phyloP scores from a whole-genome alignment of 2,113 vertebrate genomes.

The Labeo catla region DNA sequence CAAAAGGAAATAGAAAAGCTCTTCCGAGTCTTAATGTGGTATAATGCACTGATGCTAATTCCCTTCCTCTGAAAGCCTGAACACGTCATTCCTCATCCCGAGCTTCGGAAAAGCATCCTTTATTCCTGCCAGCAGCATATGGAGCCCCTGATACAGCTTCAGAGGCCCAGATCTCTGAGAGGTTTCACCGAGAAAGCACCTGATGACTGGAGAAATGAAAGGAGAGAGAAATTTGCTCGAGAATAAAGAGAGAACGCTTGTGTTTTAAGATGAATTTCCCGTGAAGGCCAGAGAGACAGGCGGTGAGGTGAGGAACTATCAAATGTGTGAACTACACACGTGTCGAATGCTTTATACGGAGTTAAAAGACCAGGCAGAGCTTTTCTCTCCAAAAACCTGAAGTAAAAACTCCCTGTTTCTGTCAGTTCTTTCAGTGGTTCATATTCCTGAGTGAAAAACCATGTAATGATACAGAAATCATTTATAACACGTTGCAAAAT shows the following conservation, averaged over 20 bases:
- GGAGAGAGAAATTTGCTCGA: constrained; percentile 3
- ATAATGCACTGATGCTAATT: constrained; percentile 32
- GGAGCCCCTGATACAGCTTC: constrained; percentile 12
- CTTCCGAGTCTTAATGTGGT: constrained; percentile 17
- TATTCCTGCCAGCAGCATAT: constrained; percentile 25
- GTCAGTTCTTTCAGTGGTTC: constrained; percentile 20
- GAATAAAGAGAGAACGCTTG: neutral
- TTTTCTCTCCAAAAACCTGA: constrained; percentile 38
- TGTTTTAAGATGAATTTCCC: constrained; percentile 27
- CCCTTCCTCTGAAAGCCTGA: constrained; percentile 39
- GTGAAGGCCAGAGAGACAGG: constrained; percentile 21
- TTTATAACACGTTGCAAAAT: neutral
- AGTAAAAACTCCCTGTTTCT: constrained; percentile 23
- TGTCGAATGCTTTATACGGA: constrained; percentile 20
- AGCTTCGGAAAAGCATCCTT: constrained; percentile 16
- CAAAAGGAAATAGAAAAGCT: constrained; percentile 34
- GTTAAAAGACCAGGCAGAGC: constrained; percentile 38
- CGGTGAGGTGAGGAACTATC: constrained; percentile 17
- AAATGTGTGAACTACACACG: constrained; percentile 28
- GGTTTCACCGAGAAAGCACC: neutral
- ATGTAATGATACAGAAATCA: neutral
- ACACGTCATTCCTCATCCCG: neutral
- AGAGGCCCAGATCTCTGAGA: neutral
- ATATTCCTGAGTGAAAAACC: neutral
- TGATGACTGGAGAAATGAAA: neutral